Evolutionary conservation across 2,797 vertebrate species (phyloP).

Genomic region (Tapera naevia): DNA sequence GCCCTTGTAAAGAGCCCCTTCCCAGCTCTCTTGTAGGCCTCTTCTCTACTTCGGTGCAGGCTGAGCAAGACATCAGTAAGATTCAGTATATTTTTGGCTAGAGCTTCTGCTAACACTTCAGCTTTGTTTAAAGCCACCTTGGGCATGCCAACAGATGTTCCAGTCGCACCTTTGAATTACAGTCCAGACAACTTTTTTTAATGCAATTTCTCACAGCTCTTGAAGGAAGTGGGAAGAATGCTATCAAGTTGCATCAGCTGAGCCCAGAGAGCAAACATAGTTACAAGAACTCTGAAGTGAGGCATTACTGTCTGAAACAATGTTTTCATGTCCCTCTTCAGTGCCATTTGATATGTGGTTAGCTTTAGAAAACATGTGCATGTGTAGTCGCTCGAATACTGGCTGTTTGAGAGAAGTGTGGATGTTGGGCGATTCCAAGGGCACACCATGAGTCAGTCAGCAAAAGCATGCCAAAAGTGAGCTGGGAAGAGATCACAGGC

Average conservation of each 20-base stretch:
- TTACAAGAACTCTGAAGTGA: neutral
- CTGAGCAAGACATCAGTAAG: neutral
- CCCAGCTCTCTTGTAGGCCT: no score
- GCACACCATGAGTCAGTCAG: neutral
- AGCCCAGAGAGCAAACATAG: neutral
- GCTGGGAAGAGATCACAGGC: neutral
- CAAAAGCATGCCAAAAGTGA: fast-evolving
- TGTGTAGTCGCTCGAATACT: fast-evolving
- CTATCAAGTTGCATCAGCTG: neutral
- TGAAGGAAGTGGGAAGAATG: conserved; percentile 3
- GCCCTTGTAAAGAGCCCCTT: no score
- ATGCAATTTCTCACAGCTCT: neutral
- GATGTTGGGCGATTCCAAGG: neutral
- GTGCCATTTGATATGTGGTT: neutral
- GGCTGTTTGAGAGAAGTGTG: neutral
- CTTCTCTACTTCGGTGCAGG: neutral
- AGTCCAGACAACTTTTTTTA: neutral
- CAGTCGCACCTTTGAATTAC: conserved; percentile 11
- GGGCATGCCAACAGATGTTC: neutral
- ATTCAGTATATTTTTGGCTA: neutral
- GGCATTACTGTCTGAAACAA: neutral
- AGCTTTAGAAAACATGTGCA: fast-evolving
- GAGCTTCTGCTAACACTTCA: neutral
- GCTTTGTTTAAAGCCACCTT: neutral
- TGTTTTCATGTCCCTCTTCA: neutral